Evolutionary conservation across 2,113 vertebrate species (phyloP).

Genomic region (Lagopus leucura): DNA sequence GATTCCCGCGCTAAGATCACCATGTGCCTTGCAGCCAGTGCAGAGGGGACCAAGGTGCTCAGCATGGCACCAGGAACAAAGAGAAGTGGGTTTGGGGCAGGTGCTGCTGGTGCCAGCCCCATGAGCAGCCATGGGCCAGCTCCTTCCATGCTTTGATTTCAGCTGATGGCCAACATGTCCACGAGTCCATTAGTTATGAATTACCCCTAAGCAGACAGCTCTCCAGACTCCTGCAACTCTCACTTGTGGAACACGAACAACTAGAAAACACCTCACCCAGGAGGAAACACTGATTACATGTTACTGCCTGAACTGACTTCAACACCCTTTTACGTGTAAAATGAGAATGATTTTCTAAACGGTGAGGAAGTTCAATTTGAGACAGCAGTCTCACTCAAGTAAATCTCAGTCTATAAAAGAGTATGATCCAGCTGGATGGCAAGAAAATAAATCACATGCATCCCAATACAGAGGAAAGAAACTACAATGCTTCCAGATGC

Average conservation of each 20-base stretch:
- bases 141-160: not conserved
- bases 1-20: not conserved
- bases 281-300: not conserved
- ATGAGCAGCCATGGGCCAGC: not conserved
- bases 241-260: not conserved
- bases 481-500: conserved; percentile 50
- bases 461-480: conserved; percentile 5
- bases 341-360: conserved; percentile 14
- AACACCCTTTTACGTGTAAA: not conserved
- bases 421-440: conserved; percentile 5
- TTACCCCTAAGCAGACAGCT: not conserved
- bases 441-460: conserved; percentile 6
- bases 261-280: not conserved
- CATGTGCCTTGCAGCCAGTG: not conserved
- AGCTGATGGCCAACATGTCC: not conserved
- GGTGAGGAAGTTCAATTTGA: not conserved
- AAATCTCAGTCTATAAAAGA: conserved; percentile 4
- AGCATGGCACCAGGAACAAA: not conserved
- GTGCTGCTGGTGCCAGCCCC: not conserved
- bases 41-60: accelerated
- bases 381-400: conserved; percentile 2
- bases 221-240: not conserved
- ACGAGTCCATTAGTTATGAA: not conserved
- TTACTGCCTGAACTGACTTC: not conserved
- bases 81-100: not conserved